Evolutionary conservation across 2,113 vertebrate species (phyloP), one percentile per base, ranked within the genome.

Genomic region (Hippocampus barbouri): DNA sequence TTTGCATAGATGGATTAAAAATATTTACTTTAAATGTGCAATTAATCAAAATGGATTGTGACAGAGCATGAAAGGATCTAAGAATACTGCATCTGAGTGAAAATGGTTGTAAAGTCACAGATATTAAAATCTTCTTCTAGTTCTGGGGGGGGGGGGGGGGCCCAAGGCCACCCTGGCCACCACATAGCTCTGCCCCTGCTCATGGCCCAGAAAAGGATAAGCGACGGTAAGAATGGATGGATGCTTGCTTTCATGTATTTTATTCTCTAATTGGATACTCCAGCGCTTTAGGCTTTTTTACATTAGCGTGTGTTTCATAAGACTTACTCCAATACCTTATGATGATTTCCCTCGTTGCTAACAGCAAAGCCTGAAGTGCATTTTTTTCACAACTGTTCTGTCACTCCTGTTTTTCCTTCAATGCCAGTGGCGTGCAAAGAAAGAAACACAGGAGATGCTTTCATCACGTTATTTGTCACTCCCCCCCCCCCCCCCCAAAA

Each of bases 231-330:
- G 83, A 88, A 81, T 87, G 83, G 84, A 82, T 87, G 84, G 82
- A 83, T 87, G 85, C 82, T 82, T 60, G 61, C 23, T 72, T 79
- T 80, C 85, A 85, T 79, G 81, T 71, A 81, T 82, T 87, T 88
- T 81, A 83, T 81, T 78, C 73, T 76, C 89, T 84, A 90, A 90
- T 62, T 8, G 66, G 85, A 91, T 79, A 85, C 75, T 76, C 82
- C 77, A 66, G 75, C 51, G 80, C 75, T 80, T 84, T 84, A 72
- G 79, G 71, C 74, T 60, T 82, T 84, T 89, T 87, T 89, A 90
- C 84, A 88, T 90, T 86, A 80, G 81, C 73, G 63, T 66, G 66
- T n/a, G 9, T 4, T 79, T 78, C 73, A 74, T 68, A 75, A 83
- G 83, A 54, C 47, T 59, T 77, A 73, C 71, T 82, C 78, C 74